phyloP scores from a whole-genome alignment of 2,888 invertebrate species.

The Nemotelus pantherinus region DNA sequence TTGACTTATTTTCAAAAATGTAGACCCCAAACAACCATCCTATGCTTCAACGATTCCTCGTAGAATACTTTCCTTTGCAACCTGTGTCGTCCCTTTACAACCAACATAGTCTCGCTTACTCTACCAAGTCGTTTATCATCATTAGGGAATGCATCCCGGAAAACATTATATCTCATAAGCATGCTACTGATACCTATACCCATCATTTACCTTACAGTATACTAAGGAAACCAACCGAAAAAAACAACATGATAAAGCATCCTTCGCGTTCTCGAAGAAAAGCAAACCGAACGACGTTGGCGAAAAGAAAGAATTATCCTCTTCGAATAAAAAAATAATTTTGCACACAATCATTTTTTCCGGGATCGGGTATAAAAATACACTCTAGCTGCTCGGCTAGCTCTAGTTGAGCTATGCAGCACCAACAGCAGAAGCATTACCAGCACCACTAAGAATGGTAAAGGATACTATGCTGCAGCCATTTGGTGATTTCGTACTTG shows the following conservation, averaged over 20 bases:
- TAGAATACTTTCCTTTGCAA: no score
- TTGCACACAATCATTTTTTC: conserved; percentile 36
- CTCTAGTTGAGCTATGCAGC: neutral
- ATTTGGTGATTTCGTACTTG: neutral
- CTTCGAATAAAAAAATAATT: conserved; percentile 41
- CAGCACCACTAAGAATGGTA: neutral
- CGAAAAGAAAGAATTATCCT: conserved; percentile 28
- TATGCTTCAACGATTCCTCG: no score
- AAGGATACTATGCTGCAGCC: neutral
- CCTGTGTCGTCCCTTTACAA: no score
- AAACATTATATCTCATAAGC: neutral
- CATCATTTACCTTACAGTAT: conserved; percentile 3
- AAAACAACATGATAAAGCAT: neutral
- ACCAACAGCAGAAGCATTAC: neutral
- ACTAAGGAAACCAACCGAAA: neutral
- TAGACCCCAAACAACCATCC: no score
- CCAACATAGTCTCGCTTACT: no score
- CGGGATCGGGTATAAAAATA: conserved; percentile 8
- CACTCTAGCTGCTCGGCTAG: neutral
- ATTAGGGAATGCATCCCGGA: neutral
- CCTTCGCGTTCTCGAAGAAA: neutral
- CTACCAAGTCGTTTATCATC: no score
- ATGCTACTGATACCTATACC: conserved; percentile 16
- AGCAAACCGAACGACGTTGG: neutral
- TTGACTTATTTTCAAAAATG: no score